phyloP scores from a whole-genome alignment of 1,140 invertebrate genomes.

The Temnothorax longispinosus region DNA sequence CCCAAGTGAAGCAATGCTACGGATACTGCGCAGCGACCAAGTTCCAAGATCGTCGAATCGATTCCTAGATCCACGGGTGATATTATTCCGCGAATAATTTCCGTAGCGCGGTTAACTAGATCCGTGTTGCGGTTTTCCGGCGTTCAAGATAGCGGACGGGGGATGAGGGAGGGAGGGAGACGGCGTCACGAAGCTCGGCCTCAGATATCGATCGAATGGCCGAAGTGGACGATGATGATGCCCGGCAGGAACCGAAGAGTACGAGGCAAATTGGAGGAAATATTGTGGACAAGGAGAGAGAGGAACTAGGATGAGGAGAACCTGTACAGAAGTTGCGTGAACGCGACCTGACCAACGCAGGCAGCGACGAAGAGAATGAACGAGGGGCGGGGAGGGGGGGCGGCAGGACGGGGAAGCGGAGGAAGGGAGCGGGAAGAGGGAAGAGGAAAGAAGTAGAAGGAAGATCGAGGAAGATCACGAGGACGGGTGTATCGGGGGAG shows the following conservation, averaged over 20 bases:
- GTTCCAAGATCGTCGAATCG: slow-evolving; percentile 48
- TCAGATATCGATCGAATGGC: slow-evolving; percentile 65
- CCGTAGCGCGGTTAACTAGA: slow-evolving; percentile 77
- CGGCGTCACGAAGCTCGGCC: slow-evolving; percentile 37
- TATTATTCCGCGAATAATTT: slow-evolving; percentile 80
- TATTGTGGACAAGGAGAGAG: slow-evolving; percentile 65
- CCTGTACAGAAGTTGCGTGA: slow-evolving; percentile 49
- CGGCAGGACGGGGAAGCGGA: slow-evolving; percentile 7
- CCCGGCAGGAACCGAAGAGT: slow-evolving; percentile 55
- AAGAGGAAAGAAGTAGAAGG: slow-evolving; percentile 51
- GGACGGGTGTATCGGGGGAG: slow-evolving; percentile 14
- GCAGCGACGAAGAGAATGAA: slow-evolving; percentile 55
- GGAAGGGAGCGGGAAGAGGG: slow-evolving; percentile 46
- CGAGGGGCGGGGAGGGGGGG: slow-evolving; percentile 17
- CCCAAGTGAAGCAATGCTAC: background rate
- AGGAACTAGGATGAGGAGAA: slow-evolving; percentile 49
- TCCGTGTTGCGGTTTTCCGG: slow-evolving; percentile 78
- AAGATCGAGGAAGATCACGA: slow-evolving; percentile 67
- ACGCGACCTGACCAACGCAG: slow-evolving; percentile 51
- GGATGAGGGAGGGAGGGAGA: background rate
- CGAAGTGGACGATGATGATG: slow-evolving; percentile 63
- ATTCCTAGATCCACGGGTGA: slow-evolving; percentile 56
- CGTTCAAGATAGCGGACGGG: slow-evolving; percentile 68
- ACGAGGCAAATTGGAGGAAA: slow-evolving; percentile 62
- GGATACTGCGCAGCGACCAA: background rate